Conservation (phyloP, 2,797 vertebrate species). For the Phoeniculus purpureus region DNA sequence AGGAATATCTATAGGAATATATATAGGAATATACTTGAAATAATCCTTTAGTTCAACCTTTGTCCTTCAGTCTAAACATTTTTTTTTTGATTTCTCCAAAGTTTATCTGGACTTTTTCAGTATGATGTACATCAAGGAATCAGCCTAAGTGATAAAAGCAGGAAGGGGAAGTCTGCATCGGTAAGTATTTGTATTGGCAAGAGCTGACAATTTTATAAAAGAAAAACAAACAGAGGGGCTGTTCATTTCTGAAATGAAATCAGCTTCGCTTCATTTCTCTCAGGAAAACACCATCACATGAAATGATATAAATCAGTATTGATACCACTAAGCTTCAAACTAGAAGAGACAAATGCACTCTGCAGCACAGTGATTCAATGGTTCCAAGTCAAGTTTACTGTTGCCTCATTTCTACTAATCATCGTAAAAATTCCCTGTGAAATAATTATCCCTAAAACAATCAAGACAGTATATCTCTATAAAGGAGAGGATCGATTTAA, state of each 20-base stretch:
- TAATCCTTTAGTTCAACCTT: slow-evolving; percentile 55
- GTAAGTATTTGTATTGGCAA: slow-evolving; percentile 84
- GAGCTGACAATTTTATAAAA: slow-evolving; percentile 75
- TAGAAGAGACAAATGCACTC: slow-evolving; percentile 69
- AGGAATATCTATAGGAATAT: too few species aligned
- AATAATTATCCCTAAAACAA: slow-evolving; percentile 87
- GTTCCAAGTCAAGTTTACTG: slow-evolving; percentile 71
- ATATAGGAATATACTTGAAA: too few species aligned
- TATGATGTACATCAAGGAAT: slow-evolving; percentile 81
- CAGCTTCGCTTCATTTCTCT: slow-evolving; percentile 70
- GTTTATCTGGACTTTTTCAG: slow-evolving; percentile 81
- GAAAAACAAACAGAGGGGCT: slow-evolving; percentile 73
- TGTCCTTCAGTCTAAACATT: slow-evolving; percentile 73
- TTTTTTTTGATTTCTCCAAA: slow-evolving; percentile 38
- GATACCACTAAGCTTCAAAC: slow-evolving; percentile 61
- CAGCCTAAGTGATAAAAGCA: slow-evolving; percentile 76
- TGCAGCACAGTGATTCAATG: slow-evolving; percentile 59
- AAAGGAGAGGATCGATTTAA: slow-evolving; percentile 85
- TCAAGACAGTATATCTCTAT: slow-evolving; percentile 82
- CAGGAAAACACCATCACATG: slow-evolving; percentile 68
- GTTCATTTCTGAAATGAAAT: slow-evolving; percentile 74
- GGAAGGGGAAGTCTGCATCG: slow-evolving; percentile 80
- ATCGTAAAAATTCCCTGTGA: slow-evolving; percentile 76
- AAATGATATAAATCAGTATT: slow-evolving; percentile 74
- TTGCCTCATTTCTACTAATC: slow-evolving; percentile 75